Percentiles rank a stretch among this genome's conserved stretches.
phyloP scores from a whole-genome alignment of 30 jellyfish, hydroid and myxozoan species.

The Aurelia sp. region DNA sequence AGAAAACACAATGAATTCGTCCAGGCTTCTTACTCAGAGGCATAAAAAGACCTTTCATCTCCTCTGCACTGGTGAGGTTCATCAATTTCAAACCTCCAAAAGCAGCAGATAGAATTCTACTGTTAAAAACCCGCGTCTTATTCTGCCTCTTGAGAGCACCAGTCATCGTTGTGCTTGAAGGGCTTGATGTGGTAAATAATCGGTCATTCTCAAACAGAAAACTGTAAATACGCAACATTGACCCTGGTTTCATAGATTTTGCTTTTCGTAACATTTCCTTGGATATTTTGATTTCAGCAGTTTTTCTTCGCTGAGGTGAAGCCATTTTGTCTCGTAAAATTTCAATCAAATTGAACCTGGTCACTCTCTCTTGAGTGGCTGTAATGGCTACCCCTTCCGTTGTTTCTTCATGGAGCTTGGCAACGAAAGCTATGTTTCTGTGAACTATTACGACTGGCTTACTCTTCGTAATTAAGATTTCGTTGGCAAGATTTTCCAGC shows the following conservation, averaged over 20 bases:
- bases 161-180: background rate
- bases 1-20: constrained; percentile 45
- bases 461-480: constrained; percentile 6
- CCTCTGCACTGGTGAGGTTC: constrained; percentile 46
- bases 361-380: constrained; percentile 3
- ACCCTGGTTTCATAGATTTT: background rate
- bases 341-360: constrained; percentile 22
- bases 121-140: constrained; percentile 32
- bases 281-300: constrained; percentile 54
- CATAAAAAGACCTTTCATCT: constrained; percentile 28
- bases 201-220: constrained; percentile 53
- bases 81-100: constrained; percentile 45
- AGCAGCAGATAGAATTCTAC: constrained; percentile 82
- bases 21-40: constrained; percentile 23
- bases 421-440: constrained; percentile 50
- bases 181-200: constrained; percentile 31
- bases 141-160: background rate
- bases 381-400: background rate
- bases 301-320: background rate
- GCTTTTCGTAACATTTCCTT: constrained; percentile 36
- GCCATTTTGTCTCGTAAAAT: background rate
- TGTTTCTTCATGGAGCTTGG: background rate
- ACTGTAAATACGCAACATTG: constrained; percentile 40
- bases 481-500: constrained; percentile 43
- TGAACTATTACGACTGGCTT: background rate